phyloP scores from a whole-genome alignment of 2,113 vertebrate genomes.

The Elaphurus davidianus region DNA sequence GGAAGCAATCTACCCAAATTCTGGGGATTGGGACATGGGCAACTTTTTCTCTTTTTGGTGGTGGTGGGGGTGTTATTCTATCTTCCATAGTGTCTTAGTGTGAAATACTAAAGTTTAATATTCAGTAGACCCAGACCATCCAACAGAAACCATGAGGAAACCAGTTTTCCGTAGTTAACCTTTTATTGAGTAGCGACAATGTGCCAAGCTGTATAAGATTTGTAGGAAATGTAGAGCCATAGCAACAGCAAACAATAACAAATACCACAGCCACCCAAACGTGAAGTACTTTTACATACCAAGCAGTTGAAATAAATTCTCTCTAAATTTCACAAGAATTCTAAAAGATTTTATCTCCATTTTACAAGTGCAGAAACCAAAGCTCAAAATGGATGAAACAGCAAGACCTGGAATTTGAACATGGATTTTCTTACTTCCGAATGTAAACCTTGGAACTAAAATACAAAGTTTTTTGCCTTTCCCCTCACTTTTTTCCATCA shows the following conservation, averaged over 20 bases:
- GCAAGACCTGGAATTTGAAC: neutral
- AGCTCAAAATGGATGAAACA: neutral
- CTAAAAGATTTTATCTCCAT: neutral
- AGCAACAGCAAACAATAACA: neutral
- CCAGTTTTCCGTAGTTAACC: neutral
- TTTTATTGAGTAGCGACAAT: neutral
- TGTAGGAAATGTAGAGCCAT: neutral
- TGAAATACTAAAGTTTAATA: neutral
- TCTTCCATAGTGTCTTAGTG: neutral
- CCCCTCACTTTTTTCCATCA: neutral
- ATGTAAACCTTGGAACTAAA: neutral
- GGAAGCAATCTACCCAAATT: neutral
- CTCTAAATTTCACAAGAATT: neutral
- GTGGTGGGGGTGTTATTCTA: neutral
- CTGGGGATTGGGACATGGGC: neutral
- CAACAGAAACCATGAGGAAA: neutral
- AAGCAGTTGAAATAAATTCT: neutral
- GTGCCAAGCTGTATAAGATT: neutral
- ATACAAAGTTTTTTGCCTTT: neutral
- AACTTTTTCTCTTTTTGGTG: neutral
- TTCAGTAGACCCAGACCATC: neutral
- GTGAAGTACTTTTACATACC: neutral
- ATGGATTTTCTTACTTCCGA: neutral
- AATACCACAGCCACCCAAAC: neutral
- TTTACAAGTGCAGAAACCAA: neutral